Evolutionary conservation across 2,113 vertebrate species (phyloP).

Genomic region (Vidua chalybeata): DNA sequence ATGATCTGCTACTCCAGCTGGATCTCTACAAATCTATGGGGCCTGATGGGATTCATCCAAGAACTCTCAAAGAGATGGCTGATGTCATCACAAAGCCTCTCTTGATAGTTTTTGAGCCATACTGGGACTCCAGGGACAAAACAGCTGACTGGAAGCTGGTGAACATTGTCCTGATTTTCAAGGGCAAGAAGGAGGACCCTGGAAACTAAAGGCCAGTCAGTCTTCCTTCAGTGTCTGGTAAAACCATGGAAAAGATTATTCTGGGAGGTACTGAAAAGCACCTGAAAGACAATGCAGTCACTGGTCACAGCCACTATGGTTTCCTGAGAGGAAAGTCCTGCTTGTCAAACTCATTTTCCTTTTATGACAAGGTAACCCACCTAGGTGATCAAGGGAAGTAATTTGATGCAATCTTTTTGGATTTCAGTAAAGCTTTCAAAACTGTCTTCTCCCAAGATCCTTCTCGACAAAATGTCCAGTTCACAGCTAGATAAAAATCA

Average conservation of each 20-base stretch:
- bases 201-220: not conserved
- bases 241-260: not conserved
- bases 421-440: not conserved
- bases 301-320: not conserved
- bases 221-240: not conserved
- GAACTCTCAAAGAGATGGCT: not conserved
- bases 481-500: not conserved
- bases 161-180: rapidly evolving
- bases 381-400: not conserved
- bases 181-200: not conserved
- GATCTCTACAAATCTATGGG: not conserved
- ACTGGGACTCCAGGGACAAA: rapidly evolving
- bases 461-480: not conserved
- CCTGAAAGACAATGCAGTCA: not conserved
- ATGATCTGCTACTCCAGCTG: not conserved
- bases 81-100: not conserved
- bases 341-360: not conserved
- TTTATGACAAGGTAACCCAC: not conserved
- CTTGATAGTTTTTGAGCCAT: not conserved
- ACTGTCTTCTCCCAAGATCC: not conserved
- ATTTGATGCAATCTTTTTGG: not conserved
- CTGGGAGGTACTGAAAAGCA: not conserved
- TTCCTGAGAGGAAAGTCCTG: not conserved
- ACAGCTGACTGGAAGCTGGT: not conserved
- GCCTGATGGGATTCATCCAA: not conserved